These are phyloP conservation scores for Pimpla rufipes DNA, from an alignment of 2,888 invertebrate species.

Conservation along the genomic window DNA sequence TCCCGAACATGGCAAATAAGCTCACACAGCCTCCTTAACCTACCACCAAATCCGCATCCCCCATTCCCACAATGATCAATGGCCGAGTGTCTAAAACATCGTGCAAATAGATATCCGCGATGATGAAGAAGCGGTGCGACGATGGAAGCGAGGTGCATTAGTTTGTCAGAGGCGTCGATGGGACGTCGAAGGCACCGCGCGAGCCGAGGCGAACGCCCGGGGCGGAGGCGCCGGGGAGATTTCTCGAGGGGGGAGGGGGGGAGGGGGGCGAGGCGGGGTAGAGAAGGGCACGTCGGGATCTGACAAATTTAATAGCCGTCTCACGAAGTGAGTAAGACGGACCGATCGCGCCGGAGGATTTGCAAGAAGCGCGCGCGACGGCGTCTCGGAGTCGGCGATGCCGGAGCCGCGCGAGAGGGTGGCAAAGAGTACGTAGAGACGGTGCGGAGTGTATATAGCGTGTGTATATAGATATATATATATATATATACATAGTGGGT, in stretches of 20 bases:
- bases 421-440: slow-evolving; percentile 11
- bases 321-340: slow-evolving; percentile 53
- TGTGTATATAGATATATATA: neutral
- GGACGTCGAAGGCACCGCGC: slow-evolving; percentile 31
- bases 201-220: slow-evolving; percentile 16
- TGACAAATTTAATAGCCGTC: slow-evolving; percentile 64
- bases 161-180: slow-evolving; percentile 28
- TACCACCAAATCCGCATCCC: neutral
- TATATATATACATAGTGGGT: no score
- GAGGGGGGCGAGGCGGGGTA: neutral
- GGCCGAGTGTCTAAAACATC: neutral
- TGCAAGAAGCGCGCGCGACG: slow-evolving; percentile 48
- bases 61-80: neutral
- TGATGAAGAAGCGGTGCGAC: slow-evolving; percentile 14
- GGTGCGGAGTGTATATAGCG: neutral
- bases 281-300: slow-evolving; percentile 46
- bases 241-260: slow-evolving; percentile 19
- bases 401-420: slow-evolving; percentile 40
- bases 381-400: slow-evolving; percentile 38
- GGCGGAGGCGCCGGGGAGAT: slow-evolving; percentile 12
- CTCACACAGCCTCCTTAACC: neutral
- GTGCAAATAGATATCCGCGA: slow-evolving; percentile 2
- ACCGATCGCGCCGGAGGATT: slow-evolving; percentile 44
- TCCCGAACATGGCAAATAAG: neutral
- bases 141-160: slow-evolving; percentile 6